These are phyloP conservation scores for Lateolabrax maculatus DNA, from an alignment of 2,797 vertebrate species.

Conservation along the genomic window DNA sequence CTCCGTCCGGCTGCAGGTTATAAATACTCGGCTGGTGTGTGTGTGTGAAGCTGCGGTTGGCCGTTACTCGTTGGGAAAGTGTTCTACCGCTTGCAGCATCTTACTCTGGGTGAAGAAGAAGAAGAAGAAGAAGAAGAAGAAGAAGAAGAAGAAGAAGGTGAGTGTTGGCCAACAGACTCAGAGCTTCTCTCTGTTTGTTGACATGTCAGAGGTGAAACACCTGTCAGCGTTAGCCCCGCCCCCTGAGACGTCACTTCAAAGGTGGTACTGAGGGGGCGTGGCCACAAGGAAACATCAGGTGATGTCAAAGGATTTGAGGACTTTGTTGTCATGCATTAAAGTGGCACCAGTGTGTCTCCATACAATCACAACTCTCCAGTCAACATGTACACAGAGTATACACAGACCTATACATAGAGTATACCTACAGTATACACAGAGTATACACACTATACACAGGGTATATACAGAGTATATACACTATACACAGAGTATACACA, in stretches of 20 bases:
- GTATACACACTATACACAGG: no score
- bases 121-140: conserved; percentile 24
- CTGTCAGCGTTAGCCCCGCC: not conserved
- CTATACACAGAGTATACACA: no score
- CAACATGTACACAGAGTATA: no score
- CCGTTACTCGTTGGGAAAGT: conserved; percentile 74
- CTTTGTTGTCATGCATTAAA: no score
- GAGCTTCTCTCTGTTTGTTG: conserved; percentile 33
- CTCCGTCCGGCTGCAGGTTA: conserved; percentile 31
- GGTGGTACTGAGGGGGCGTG: not conserved
- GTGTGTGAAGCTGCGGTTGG: conserved; percentile 28
- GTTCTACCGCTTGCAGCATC: conserved; percentile 67
- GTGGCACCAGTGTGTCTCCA: no score
- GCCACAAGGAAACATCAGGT: not conserved
- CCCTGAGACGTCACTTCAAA: not conserved
- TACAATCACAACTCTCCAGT: no score
- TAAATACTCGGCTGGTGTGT: conserved; percentile 36
- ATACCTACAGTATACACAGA: no score
- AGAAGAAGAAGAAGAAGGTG: conserved; percentile 14
- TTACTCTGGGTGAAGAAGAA: conserved; percentile 63
- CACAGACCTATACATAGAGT: no score
- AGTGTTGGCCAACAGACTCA: conserved; percentile 48
- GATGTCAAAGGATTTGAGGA: no score
- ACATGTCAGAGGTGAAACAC: conserved; percentile 30
- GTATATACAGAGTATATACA: no score